These are phyloP conservation scores for Zygothrica quintamaculata DNA, from an alignment of 2,888 invertebrate genomes.

Conservation along the genomic window DNA sequence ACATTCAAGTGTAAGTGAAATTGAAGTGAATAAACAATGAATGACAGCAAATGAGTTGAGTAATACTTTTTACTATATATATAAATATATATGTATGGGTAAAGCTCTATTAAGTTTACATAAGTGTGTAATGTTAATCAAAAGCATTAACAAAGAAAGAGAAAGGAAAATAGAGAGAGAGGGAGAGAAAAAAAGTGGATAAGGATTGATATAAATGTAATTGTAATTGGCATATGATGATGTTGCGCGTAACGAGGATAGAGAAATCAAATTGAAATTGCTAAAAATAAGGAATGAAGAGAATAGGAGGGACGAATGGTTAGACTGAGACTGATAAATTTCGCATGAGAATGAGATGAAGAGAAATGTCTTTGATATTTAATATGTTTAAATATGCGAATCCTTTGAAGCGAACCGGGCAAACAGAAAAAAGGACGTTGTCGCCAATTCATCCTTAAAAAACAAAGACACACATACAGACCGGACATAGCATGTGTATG, in stretches of 20 bases:
- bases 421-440: constrained; percentile 25
- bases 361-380: constrained; percentile 76
- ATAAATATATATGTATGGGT: neutral
- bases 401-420: constrained; percentile 70
- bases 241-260: constrained; percentile 25
- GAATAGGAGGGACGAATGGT: neutral
- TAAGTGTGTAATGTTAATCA: no score
- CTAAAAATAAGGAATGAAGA: neutral
- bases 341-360: constrained; percentile 35
- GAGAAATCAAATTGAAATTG: constrained; percentile 47
- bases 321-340: constrained; percentile 28
- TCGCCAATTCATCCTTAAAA: constrained; percentile 16
- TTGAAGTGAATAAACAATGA: neutral
- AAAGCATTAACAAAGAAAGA: no score
- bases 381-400: constrained; percentile 80
- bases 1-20: constrained; percentile 1
- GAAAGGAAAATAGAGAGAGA: neutral
- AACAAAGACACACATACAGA: constrained; percentile 18
- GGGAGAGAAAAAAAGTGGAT: neutral
- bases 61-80: no score
- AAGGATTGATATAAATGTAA: constrained; percentile 72
- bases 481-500: constrained; percentile 39
- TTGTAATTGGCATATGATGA: constrained; percentile 63
- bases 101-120: no score
- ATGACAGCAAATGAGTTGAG: constrained; percentile 1